Evolutionary conservation across 2,888 invertebrate genomes (phyloP), one percentile per base, ranked within the genome.

Genomic region (Odontothrips loti): DNA sequence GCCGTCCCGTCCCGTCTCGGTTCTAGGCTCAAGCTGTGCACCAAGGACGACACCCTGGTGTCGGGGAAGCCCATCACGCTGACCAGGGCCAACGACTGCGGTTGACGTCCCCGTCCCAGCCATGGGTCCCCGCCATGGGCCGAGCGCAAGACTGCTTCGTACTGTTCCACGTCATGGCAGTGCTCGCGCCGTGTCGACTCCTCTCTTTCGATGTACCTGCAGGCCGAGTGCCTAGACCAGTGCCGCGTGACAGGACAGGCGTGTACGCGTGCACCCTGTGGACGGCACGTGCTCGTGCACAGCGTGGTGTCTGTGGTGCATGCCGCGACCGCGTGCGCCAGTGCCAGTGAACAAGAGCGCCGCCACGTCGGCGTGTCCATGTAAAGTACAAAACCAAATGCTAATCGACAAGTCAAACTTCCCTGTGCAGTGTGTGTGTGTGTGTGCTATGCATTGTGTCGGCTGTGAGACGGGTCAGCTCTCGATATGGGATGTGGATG

Each of bases 31-130:
- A 75, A 75, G 68, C 27, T 75, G 1, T 75, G 68, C 68, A 23
- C 68, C 68, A 75, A 75, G 27, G 27, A 75, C 68, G 68, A 75
- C 68, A 75, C 68, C 11, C 23, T 75, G 27, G 27, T 27, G 68
- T 75, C 68, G 23, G 68, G 68, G 23, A 75, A 75, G 68, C 68
- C 68, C 23, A 27, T 75, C 68, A 75, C 68, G 10, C 68, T 75
- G 27, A 75, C 68, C 27, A 23, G 68, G 27, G 68, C 68, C 23
- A 75, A 75, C 23, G 68, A 75, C 68, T 75, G 68, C 68, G 68
- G 68, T 27, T 75, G 68, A 75, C 23, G 68, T 12, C 27, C 6
- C 4, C 10, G 27, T 12, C 23, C 12, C n/a, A n/a, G n/a, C n/a
- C n/a, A n/a, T n/a, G 12, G 6, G 68, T 27, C 68, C 23, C 68